phyloP scores from a whole-genome alignment of 2,113 vertebrate species.

The Daphoenositta chrysoptera region DNA sequence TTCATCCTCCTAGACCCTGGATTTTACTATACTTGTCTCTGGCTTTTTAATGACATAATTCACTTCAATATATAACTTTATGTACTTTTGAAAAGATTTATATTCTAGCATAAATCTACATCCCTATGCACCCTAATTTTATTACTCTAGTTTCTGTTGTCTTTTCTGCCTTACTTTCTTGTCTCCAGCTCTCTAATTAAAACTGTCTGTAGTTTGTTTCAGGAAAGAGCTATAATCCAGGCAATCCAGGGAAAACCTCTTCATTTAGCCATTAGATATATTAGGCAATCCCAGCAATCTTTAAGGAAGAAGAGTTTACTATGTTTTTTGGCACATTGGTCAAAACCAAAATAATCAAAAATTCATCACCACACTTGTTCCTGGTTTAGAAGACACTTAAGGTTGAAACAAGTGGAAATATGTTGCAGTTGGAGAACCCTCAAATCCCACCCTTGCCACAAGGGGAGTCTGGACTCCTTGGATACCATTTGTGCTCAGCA shows the following conservation, averaged over 20 bases:
- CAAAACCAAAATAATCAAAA: neutral
- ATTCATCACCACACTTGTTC: neutral
- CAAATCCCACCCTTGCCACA: neutral
- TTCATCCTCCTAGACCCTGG: neutral
- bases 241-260: neutral
- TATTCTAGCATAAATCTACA: neutral
- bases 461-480: neutral
- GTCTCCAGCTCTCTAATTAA: neutral
- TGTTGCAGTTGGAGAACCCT: neutral
- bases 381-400: neutral
- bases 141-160: neutral
- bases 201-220: neutral
- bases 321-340: neutral
- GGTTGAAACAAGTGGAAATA: accelerated
- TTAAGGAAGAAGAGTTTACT: neutral
- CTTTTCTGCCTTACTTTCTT: neutral
- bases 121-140: neutral
- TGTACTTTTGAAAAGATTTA: neutral
- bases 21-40: neutral
- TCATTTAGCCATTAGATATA: neutral
- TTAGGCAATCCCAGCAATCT: neutral
- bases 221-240: neutral
- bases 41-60: neutral
- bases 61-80: neutral
- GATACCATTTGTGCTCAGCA: neutral